These are phyloP conservation scores for Aromia moschata DNA, from an alignment of 2,888 invertebrate species.

Conservation along the genomic window DNA sequence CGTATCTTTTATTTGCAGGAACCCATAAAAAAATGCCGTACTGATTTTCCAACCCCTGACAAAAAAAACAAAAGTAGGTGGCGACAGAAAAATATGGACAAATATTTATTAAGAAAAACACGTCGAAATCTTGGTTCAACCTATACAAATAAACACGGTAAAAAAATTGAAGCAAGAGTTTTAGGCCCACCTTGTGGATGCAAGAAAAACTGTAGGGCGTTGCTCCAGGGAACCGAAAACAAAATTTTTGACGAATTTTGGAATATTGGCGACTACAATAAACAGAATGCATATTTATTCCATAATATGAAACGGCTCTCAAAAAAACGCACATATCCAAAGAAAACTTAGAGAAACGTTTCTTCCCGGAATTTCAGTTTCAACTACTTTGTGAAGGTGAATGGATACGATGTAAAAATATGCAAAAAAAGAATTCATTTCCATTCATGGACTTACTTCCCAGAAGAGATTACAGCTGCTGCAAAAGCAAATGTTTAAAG, in stretches of 20 bases:
- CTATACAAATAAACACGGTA: neutral
- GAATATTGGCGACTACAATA: constrained; percentile 22
- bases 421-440: constrained; percentile 35
- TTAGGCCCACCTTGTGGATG: constrained; percentile 25
- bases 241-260: constrained; percentile 23
- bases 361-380: constrained; percentile 26
- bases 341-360: constrained; percentile 28
- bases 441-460: constrained; percentile 30
- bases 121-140: neutral
- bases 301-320: constrained; percentile 18
- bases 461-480: constrained; percentile 30
- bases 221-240: constrained; percentile 14
- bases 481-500: constrained; percentile 23
- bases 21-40: neutral
- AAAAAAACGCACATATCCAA: constrained; percentile 32
- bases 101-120: neutral
- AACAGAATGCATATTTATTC: constrained; percentile 25
- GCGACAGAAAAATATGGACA: neutral
- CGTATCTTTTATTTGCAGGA: neutral
- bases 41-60: neutral
- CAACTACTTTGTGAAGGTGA: constrained; percentile 31
- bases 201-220: constrained; percentile 22
- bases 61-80: neutral
- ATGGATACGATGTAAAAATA: constrained; percentile 28
- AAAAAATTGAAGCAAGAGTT: neutral